Percentiles rank a stretch among this genome's conserved stretches.
Conservation (phyloP, 2,797 vertebrate genomes). For the Diglossa cyanea region DNA sequence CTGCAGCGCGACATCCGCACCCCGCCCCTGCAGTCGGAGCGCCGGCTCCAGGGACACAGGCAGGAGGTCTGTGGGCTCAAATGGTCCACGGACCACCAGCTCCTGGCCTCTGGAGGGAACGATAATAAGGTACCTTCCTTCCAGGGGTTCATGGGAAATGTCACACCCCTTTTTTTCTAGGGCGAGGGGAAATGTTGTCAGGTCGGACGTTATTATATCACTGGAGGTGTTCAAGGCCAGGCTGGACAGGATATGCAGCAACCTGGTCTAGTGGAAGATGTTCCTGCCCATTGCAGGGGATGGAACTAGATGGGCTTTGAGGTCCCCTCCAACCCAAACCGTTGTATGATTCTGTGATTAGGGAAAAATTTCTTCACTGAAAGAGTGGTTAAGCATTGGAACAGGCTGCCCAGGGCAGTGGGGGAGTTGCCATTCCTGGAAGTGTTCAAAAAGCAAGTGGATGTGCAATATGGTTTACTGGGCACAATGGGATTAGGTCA, state of each 20-base stretch:
- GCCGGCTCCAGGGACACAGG: slow-evolving; percentile 95
- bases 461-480: not conserved
- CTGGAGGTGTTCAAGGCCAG: not conserved
- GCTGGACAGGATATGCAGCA: not conserved
- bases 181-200: too few relatives aligned
- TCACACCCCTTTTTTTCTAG: not conserved
- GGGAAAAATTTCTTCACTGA: not conserved
- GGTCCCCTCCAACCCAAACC: not conserved
- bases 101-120: slow-evolving; percentile 96
- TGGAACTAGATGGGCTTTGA: not conserved
- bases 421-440: not conserved
- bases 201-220: rapidly evolving
- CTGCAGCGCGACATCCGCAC: slow-evolving; percentile 94
- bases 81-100: slow-evolving; percentile 98
- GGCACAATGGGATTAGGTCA: not conserved
- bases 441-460: not conserved
- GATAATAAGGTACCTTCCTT: slow-evolving; percentile 89
- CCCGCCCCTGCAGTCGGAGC: slow-evolving; percentile 92
- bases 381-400: not conserved
- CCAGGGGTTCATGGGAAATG: not conserved
- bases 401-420: not conserved
- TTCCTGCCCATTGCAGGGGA: not conserved
- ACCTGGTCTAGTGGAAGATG: not conserved
- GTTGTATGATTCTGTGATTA: not conserved
- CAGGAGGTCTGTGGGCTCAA: slow-evolving; percentile 98